Evolutionary conservation across 2,888 invertebrate genomes (phyloP).

Genomic region (Spilosoma lubricipeda): DNA sequence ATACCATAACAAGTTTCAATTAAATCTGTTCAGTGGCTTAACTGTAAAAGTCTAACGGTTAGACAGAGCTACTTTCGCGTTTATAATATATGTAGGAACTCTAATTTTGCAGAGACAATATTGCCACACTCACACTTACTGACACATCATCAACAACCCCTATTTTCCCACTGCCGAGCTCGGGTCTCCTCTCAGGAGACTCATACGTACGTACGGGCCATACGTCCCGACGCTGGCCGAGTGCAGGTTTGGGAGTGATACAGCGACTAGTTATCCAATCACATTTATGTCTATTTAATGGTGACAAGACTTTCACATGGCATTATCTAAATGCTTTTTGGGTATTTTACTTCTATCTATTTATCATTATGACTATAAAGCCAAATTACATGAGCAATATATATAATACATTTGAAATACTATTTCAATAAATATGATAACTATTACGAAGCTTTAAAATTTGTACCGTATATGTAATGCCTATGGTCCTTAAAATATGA

Average conservation of each 20-base stretch:
- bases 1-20: no score
- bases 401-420: conserved; percentile 23
- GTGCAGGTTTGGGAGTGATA: neutral
- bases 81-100: no score
- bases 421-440: conserved; percentile 14
- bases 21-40: neutral
- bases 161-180: no score
- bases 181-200: no score
- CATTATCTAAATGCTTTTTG: neutral
- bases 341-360: neutral
- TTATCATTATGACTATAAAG: conserved; percentile 6
- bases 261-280: neutral
- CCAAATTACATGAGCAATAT: conserved; percentile 34
- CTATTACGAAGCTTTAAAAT: conserved; percentile 41
- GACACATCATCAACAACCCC: no score
- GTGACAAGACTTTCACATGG: neutral
- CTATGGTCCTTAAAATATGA: no score
- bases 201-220: no score
- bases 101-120: no score
- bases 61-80: neutral
- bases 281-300: neutral
- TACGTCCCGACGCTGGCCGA: no score
- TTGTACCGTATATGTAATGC: conserved; percentile 17
- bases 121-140: neutral
- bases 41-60: neutral